Evolutionary conservation across 2,113 vertebrate species (phyloP).

Genomic region (Ochotona princeps): DNA sequence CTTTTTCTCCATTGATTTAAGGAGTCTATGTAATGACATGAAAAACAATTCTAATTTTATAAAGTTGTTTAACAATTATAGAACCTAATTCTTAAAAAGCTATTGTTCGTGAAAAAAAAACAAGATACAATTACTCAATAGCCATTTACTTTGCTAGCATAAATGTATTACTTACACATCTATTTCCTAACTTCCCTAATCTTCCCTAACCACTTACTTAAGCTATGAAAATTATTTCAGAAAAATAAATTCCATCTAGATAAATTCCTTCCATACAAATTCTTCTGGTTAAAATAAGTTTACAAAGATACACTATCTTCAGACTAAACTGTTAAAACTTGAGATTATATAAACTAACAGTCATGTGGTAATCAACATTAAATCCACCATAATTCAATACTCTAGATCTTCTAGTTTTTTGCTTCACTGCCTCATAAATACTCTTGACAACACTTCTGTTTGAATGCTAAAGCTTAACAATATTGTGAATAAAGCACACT

Average conservation of each 20-base stretch:
- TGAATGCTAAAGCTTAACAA: conserved; percentile 21
- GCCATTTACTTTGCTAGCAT: background rate
- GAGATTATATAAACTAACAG: conserved; percentile 21
- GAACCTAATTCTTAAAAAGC: background rate
- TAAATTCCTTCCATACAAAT: background rate
- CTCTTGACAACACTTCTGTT: background rate
- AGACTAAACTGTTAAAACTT: background rate
- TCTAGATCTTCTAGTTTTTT: background rate
- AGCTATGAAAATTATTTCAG: conserved; percentile 41
- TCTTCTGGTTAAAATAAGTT: background rate
- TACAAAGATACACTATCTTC: background rate
- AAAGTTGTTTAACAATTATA: background rate
- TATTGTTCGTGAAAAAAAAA: background rate
- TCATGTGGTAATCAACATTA: background rate
- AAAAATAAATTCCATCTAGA: background rate
- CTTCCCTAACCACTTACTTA: conserved; percentile 30
- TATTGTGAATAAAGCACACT: background rate
- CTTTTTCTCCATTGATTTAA: background rate
- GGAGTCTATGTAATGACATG: background rate
- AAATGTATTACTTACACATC: background rate
- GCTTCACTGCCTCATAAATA: conserved; percentile 30
- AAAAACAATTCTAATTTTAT: conserved; percentile 28
- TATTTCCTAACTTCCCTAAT: conserved; percentile 10
- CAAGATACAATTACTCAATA: background rate
- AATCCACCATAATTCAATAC: background rate